Percentiles rank a stretch among this genome's conserved stretches.
Evolutionary conservation across 2,113 vertebrate genomes (phyloP).

Genomic region (Datnioides undecimradiatus): DNA sequence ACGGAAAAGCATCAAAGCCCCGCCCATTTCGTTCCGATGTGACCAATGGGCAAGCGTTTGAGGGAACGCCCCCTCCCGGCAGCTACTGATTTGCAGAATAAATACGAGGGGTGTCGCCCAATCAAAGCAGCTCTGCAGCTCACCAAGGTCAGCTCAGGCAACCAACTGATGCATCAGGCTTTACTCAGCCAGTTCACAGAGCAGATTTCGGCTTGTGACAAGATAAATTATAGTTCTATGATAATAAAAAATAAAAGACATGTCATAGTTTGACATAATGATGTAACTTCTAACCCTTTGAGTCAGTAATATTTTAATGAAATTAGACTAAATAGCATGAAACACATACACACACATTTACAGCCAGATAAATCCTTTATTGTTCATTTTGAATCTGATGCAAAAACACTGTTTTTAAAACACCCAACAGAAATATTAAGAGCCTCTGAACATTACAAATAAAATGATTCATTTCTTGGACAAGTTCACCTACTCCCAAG

Average conservation of each 20-base stretch:
- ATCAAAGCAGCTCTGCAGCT: slow-evolving; percentile 22
- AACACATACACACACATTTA: background rate
- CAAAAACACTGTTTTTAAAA: background rate
- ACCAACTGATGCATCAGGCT: background rate
- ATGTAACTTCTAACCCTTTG: background rate
- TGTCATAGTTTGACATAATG: background rate
- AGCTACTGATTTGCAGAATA: background rate
- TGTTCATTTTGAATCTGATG: slow-evolving; percentile 9
- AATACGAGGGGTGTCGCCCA: background rate
- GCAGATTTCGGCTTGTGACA: background rate
- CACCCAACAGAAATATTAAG: background rate
- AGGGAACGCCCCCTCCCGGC: slow-evolving; percentile 19
- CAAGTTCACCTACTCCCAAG: rapidly evolving
- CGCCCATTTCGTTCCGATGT: background rate
- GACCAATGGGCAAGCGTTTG: slow-evolving; percentile 29
- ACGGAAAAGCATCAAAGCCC: no score
- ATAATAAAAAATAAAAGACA: background rate
- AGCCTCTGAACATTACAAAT: background rate
- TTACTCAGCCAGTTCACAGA: background rate
- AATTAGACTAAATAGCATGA: no score
- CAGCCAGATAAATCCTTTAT: background rate
- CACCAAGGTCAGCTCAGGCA: slow-evolving; percentile 43
- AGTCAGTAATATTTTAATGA: no score
- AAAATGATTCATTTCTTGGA: background rate
- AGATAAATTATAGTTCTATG: background rate